Evolutionary conservation across 2,797 vertebrate genomes (phyloP).

Genomic region (Neoniphon sammara): DNA sequence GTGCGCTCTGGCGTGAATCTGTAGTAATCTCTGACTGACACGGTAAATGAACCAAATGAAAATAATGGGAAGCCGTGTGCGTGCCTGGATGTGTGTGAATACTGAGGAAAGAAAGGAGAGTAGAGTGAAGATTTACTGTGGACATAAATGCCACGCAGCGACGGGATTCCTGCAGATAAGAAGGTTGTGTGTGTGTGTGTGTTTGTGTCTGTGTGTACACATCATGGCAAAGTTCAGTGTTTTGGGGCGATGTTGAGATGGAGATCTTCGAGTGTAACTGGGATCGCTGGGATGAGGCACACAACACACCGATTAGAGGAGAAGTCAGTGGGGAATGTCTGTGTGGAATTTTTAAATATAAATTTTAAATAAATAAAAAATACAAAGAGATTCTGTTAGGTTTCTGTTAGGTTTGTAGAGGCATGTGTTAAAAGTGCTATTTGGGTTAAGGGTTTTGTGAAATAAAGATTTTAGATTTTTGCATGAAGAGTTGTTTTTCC

Average conservation of each 20-base stretch:
- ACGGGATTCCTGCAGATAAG: constrained; percentile 72
- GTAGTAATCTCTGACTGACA: constrained; percentile 4
- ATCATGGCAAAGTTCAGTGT: constrained; percentile 54
- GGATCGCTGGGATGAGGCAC: not conserved
- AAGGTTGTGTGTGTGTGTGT: constrained; percentile 24
- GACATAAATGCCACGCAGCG: constrained; percentile 71
- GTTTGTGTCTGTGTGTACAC: constrained; percentile 10
- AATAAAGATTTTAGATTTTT: too few relatives aligned
- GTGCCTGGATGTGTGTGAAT: constrained; percentile 24
- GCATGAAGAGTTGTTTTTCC: too few relatives aligned
- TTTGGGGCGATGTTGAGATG: constrained; percentile 21
- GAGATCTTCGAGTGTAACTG: constrained; percentile 7
- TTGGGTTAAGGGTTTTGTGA: too few relatives aligned
- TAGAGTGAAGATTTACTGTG: constrained; percentile 71
- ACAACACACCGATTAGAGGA: not conserved
- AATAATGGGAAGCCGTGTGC: constrained; percentile 6
- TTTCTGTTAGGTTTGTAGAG: too few relatives aligned
- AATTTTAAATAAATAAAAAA: too few relatives aligned
- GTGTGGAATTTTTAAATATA: too few relatives aligned
- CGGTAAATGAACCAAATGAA: constrained; percentile 39
- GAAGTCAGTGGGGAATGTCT: too few relatives aligned
- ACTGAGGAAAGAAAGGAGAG: constrained; percentile 19
- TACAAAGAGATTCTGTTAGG: too few relatives aligned
- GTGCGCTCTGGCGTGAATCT: not conserved
- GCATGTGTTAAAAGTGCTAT: too few relatives aligned